phyloP scores from a whole-genome alignment of 2,888 invertebrate species.

The Acronicta alni region DNA sequence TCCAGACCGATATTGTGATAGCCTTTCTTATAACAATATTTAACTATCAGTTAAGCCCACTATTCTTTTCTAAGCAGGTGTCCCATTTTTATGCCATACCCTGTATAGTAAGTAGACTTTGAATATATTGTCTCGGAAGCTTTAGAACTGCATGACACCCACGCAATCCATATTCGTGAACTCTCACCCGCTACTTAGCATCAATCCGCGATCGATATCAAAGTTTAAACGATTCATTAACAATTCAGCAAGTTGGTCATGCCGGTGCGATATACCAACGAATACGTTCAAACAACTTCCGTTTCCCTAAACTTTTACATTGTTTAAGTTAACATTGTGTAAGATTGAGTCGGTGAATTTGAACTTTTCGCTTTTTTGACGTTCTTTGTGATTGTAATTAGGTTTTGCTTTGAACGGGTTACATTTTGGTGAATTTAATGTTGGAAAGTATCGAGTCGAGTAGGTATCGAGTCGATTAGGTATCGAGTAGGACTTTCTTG shows the following conservation, averaged over 20 bases:
- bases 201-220: conserved; percentile 59
- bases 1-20: no score
- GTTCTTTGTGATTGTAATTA: conserved; percentile 48
- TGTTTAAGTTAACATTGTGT: conserved; percentile 44
- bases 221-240: conserved; percentile 67
- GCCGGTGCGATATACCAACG: conserved; percentile 41
- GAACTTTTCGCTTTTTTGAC: conserved; percentile 28
- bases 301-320: conserved; percentile 40
- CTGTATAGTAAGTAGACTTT: no score
- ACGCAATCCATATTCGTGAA: conserved; percentile 22
- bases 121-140: no score
- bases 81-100: no score
- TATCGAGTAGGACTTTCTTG: no score
- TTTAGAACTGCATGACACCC: no score
- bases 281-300: conserved; percentile 38
- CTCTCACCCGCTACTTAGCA: conserved; percentile 55
- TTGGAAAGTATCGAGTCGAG: no score
- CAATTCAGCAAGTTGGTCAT: conserved; percentile 57
- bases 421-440: conserved; percentile 4
- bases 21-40: no score
- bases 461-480: no score
- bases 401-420: conserved; percentile 28
- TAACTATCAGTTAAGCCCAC: no score
- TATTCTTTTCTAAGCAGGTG: no score
- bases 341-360: conserved; percentile 37